A percentile compares a stretch with the other conserved stretches of the same genome.
Evolutionary conservation across 1,140 invertebrate species (phyloP).

Genomic region (Andricus grossulariae): DNA sequence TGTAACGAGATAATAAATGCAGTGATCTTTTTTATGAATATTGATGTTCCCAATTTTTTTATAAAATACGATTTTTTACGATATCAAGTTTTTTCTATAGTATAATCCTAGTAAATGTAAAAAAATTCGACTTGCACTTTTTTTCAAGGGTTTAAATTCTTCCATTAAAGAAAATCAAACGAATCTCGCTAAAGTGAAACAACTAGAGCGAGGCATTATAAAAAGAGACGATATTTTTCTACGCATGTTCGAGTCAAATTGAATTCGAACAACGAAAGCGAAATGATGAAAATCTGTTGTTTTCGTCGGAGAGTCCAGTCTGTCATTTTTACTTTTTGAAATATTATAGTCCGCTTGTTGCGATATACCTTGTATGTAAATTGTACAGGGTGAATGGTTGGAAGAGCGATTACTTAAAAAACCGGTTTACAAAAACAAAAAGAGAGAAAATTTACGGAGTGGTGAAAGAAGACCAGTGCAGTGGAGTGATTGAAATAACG

Average conservation of each 20-base stretch:
- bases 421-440: neutral
- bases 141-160: neutral
- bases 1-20: too few relatives aligned
- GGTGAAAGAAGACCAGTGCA: conserved; percentile 15
- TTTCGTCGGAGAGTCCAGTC: neutral
- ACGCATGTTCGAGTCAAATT: neutral
- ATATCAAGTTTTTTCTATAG: neutral
- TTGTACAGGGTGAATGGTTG: neutral
- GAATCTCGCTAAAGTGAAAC: neutral
- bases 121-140: conserved; percentile 4
- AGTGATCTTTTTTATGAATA: too few relatives aligned
- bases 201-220: neutral
- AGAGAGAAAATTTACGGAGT: conserved; percentile 12
- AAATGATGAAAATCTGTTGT: conserved; percentile 12
- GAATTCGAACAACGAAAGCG: neutral
- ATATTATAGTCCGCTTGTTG: neutral
- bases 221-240: conserved; percentile 6
- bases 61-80: neutral
- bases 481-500: conserved; percentile 34
- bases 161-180: neutral
- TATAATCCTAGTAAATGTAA: neutral
- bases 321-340: conserved; percentile 3
- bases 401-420: too few relatives aligned
- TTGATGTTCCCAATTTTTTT: too few relatives aligned
- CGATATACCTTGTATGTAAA: conserved; percentile 20